These are phyloP conservation scores for Motacilla alba DNA, from an alignment of 2,113 vertebrate genomes.

Conservation along the genomic window DNA sequence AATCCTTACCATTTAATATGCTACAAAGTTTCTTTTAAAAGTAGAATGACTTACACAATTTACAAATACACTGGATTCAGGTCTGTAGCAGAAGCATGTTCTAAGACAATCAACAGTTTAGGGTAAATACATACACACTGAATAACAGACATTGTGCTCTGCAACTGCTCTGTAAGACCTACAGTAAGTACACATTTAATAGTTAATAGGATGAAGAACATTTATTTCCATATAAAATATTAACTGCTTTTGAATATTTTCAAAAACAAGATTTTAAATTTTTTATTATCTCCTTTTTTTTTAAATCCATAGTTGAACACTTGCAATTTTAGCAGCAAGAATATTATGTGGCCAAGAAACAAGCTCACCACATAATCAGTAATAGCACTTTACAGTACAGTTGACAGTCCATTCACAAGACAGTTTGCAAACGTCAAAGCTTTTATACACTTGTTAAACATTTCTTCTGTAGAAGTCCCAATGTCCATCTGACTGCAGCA, in stretches of 20 bases:
- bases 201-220: slow-evolving; percentile 73
- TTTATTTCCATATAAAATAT: slow-evolving; percentile 83
- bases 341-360: slow-evolving; percentile 74
- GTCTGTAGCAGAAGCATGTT: slow-evolving; percentile 60
- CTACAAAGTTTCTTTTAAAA: slow-evolving; percentile 76
- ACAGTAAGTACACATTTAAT: slow-evolving; percentile 75
- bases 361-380: slow-evolving; percentile 73
- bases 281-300: slow-evolving; percentile 3
- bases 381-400: slow-evolving; percentile 85
- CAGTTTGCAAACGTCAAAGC: slow-evolving; percentile 80
- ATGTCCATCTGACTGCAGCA: slow-evolving; percentile 38
- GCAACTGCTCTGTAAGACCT: slow-evolving; percentile 72
- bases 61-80: slow-evolving; percentile 72
- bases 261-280: slow-evolving; percentile 62
- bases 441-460: slow-evolving; percentile 73
- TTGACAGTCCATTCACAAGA: slow-evolving; percentile 81
- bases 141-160: slow-evolving; percentile 83
- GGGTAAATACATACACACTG: slow-evolving; percentile 71
- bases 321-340: slow-evolving; percentile 82
- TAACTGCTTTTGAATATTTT: slow-evolving; percentile 72
- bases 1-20: slow-evolving; percentile 71
- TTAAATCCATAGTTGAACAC: slow-evolving; percentile 61
- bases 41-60: slow-evolving; percentile 69
- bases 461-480: slow-evolving; percentile 62
- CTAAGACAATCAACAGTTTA: slow-evolving; percentile 69